Evolutionary conservation across 2,113 vertebrate genomes (phyloP).

Genomic region (Taurulus bubalis): DNA sequence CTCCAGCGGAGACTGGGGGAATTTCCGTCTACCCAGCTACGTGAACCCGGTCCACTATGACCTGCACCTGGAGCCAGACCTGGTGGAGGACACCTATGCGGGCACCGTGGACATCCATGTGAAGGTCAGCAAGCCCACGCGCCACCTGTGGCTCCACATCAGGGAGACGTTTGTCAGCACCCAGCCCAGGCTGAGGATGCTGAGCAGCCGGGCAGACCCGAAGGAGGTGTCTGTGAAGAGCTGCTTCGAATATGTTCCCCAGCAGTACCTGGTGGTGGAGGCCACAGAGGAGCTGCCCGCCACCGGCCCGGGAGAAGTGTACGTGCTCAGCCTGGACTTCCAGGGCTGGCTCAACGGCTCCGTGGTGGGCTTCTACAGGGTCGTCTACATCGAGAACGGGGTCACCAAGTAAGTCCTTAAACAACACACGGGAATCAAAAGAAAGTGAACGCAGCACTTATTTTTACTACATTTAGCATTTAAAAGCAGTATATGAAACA

Average conservation of each 20-base stretch:
- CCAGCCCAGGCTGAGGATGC: constrained; percentile 78
- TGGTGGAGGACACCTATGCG: constrained; percentile 86
- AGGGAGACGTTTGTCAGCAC: constrained; percentile 87
- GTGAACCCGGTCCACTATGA: constrained; percentile 90
- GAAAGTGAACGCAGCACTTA: not conserved
- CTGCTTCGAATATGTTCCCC: constrained; percentile 88
- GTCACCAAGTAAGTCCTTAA: constrained; percentile 85
- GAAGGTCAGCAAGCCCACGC: constrained; percentile 73
- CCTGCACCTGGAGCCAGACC: constrained; percentile 87
- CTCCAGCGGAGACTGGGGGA: constrained; percentile 84
- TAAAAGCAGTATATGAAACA: not conserved
- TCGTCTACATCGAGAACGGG: constrained; percentile 87
- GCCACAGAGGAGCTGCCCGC: constrained; percentile 70
- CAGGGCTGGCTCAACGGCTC: constrained; percentile 92
- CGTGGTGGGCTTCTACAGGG: constrained; percentile 95
- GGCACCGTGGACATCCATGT: constrained; percentile 87
- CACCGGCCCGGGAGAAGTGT: constrained; percentile 55
- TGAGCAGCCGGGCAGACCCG: constrained; percentile 1
- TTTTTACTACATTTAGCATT: not conserved
- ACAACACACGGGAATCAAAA: not conserved
- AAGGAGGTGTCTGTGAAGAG: constrained; percentile 74
- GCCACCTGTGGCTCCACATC: constrained; percentile 92
- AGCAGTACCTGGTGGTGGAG: constrained; percentile 92
- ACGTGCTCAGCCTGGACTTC: constrained; percentile 90
- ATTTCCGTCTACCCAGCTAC: constrained; percentile 89